Percentiles rank a stretch among this genome's conserved stretches.
phyloP scores from a whole-genome alignment of 2,113 vertebrate genomes.

The Hemichromis elongatus region DNA sequence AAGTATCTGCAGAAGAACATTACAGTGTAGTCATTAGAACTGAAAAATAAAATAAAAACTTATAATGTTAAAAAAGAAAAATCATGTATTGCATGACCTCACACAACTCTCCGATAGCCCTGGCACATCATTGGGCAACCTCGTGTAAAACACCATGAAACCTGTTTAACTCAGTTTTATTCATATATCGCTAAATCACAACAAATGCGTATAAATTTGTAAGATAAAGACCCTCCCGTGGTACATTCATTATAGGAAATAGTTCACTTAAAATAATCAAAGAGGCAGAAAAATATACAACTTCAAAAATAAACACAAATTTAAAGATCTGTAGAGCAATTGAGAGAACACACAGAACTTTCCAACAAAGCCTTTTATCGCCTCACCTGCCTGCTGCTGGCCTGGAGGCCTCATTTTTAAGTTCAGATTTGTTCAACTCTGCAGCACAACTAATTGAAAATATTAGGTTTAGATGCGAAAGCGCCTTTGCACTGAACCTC shows the following conservation, averaged over 20 bases:
- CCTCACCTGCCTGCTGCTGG: neutral
- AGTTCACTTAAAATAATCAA: neutral
- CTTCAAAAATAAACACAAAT: neutral
- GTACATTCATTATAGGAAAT: neutral
- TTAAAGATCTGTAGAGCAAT: neutral
- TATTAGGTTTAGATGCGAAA: neutral
- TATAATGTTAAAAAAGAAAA: neutral
- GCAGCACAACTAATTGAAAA: neutral
- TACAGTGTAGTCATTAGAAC: too few species aligned
- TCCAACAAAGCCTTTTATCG: neutral
- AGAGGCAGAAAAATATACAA: neutral
- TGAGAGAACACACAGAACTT: neutral
- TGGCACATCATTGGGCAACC: neutral
- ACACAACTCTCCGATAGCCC: neutral
- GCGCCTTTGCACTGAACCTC: rapidly evolving
- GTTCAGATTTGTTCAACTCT: neutral
- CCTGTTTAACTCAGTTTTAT: neutral
- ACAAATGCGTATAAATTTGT: neutral
- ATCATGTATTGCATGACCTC: neutral
- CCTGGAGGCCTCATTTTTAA: neutral
- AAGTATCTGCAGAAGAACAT: neutral
- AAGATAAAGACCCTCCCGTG: neutral
- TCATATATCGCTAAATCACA: neutral
- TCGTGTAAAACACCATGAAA: neutral
- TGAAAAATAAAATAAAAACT: neutral